Evolutionary conservation across 2,888 invertebrate species (phyloP), one percentile per base, ranked within the genome.

Genomic region (Nasonovia ribisnigri): DNA sequence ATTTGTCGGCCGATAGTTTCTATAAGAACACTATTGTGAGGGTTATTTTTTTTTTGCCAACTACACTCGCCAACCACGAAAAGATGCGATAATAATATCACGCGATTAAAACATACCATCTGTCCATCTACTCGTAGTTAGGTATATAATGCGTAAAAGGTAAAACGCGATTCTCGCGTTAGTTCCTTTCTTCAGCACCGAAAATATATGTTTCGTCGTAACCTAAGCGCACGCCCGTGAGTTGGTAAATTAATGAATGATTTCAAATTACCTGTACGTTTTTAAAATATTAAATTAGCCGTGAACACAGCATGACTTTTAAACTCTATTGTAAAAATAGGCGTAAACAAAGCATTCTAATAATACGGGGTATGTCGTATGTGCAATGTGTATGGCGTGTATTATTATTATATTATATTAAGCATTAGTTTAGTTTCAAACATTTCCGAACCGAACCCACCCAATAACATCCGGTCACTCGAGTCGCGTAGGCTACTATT

Each of bases 381-480:
- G n/a, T 13, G 10, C 60, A 60, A 60, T 13, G 60, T 29, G 48
- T 36, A 26, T 36, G 51, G 16, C 5, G n/a, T 6, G 20, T 54
- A 88, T 36, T 43, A 42, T 36, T 88, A 24, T n/a, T 88, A 88
- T 88, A 42, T n/a, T 26, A 54, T 54, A 54, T 54, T 16, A 54
- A 5, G 24, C 36, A n/a, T 77, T 29, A 89, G 48, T 77, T 77
- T 77, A 48, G 67, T 90, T 77, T 36, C n/a, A 48, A 90, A 90
- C 90, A 36, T 36, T 77, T 90, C 90, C 90, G 77, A n/a, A n/a
- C 36, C 67, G 11, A 36, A 36, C 90, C 60, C 67, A 36, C 77
- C 90, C 48, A 77, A 77, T 77, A 77, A 90, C 90, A 77, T 77
- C 90, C 90, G 90, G 90, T 90, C 67, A 48, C 90, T 89, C 26